Base-by-base conservation (phyloP, 1,140 invertebrate genomes). In the Pseudomyrmex flavicornis region DNA sequence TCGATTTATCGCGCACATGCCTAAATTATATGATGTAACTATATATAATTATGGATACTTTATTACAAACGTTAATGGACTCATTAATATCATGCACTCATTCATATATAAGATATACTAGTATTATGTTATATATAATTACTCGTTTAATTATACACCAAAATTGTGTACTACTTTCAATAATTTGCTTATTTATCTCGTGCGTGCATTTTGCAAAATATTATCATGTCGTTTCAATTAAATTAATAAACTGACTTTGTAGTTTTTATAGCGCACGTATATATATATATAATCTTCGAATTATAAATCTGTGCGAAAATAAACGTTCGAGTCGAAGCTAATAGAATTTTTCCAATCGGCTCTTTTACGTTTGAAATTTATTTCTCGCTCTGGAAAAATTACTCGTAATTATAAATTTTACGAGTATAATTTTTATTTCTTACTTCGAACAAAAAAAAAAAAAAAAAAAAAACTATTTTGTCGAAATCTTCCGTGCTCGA, bases 31-130 rank as follows among this genome's bases (percentile, higher is more conserved):
- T 17, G 22, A 59, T 75, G 17, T 75, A 48, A 76, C 22, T 26
- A 13, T 63, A 62, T 62, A 65, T 63, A 75, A 75, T 75, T 65
- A 63, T 63, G 5, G 54, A 62, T 63, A 75, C 15, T 76, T 76
- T 65, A 65, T 65, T 75, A 63, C 46, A 65, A 63, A 35, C 59
- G 22, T 63, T 75, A 44, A 63, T 75, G 44, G 46, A 63, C 10
- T 65, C n/a, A 35, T 75, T 63, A 63, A 65, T 75, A 75, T 63
- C 46, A 63, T 50, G 15, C 26, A 17, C 4, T 65, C 7, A 50
- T 35, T 35, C 35, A 35, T 35, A 35, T 35, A 35, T 75, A 63
- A 74, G 58, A 63, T 75, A 62, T 50, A 63, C 22, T 63, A 26
- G 12, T 63, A 75, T 75, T 26, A 73, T 35, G 35, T 35, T 35